Evolutionary conservation across 2,113 vertebrate genomes (phyloP).

Genomic region (Nicator chloris): DNA sequence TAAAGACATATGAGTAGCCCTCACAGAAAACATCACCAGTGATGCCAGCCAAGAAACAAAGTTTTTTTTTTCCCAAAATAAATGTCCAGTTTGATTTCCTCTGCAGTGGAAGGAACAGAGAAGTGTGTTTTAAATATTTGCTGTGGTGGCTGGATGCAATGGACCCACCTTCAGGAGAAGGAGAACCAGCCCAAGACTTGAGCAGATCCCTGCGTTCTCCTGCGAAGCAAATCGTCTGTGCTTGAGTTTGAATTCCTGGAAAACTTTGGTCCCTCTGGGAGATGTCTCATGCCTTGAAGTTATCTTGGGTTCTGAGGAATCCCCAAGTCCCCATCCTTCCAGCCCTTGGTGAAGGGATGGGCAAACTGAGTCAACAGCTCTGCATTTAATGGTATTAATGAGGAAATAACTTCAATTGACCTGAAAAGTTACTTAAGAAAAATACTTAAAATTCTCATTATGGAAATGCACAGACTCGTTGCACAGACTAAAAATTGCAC

Average conservation of each 20-base stretch:
- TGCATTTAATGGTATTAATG: neutral
- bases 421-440: neutral
- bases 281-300: neutral
- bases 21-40: neutral
- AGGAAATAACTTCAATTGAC: neutral
- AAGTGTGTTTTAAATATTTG: neutral
- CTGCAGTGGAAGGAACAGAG: neutral
- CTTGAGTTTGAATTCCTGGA: neutral
- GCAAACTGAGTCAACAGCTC: neutral
- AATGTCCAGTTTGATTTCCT: neutral
- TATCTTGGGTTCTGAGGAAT: neutral
- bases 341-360: neutral
- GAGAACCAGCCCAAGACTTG: neutral
- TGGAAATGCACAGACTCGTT: neutral
- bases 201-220: accelerated
- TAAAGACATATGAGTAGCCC: neutral
- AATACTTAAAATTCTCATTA: neutral
- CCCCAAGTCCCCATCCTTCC: neutral
- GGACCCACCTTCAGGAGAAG: neutral
- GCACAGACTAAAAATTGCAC: neutral
- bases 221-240: neutral
- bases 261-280: neutral
- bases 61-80: accelerated
- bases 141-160: neutral
- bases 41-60: neutral